Conservation (phyloP, 2,888 invertebrate species). For the Tethea ocularis region DNA sequence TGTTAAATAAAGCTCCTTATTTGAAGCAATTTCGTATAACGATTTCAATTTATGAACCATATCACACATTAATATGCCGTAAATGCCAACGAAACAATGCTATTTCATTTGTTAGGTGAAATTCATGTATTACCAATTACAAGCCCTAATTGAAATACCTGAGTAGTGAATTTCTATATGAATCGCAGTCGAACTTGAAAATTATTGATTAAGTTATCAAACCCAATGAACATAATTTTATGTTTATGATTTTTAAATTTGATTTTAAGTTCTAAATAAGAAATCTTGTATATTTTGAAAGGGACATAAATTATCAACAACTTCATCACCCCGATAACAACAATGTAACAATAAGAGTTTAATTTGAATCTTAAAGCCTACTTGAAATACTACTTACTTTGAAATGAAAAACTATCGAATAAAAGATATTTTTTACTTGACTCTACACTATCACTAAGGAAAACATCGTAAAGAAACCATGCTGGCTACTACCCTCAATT, state of each 20-base stretch:
- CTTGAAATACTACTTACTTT: too few relatives aligned
- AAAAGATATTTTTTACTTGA: too few relatives aligned
- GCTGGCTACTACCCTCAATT: too few relatives aligned
- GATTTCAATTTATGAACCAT: constrained; percentile 1
- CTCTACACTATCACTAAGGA: too few relatives aligned
- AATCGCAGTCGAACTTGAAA: neutral
- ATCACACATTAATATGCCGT: constrained; percentile 10
- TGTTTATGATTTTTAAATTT: neutral
- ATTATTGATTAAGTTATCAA: neutral
- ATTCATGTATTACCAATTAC: constrained; percentile 28
- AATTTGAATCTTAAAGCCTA: too few relatives aligned
- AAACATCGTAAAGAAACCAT: too few relatives aligned
- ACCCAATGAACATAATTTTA: neutral
- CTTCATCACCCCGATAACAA: too few relatives aligned
- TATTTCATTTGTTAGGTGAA: constrained; percentile 22
- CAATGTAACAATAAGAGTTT: too few relatives aligned
- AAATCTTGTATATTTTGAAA: too few relatives aligned
- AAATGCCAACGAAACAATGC: constrained; percentile 8
- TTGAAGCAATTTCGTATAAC: constrained; percentile 2
- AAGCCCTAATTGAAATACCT: constrained; percentile 30
- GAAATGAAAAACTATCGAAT: too few relatives aligned
- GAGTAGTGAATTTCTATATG: constrained; percentile 3
- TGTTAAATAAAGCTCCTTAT: constrained; percentile 1
- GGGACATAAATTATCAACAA: too few relatives aligned
- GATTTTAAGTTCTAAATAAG: neutral